Evolutionary conservation across 2,888 invertebrate genomes (phyloP), one percentile per base, ranked within the genome.

Genomic region (Ophraella communa): DNA sequence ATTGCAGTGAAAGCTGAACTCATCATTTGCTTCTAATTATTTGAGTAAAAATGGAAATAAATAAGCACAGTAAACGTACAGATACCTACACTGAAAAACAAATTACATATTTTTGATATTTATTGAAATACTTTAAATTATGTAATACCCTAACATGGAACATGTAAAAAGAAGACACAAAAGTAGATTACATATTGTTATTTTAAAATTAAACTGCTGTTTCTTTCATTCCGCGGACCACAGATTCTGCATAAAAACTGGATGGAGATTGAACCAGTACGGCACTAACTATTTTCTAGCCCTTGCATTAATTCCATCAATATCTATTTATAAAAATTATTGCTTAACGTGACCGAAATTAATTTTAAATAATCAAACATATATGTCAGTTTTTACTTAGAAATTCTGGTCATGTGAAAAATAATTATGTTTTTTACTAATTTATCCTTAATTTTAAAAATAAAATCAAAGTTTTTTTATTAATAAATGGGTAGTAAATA

Each of bases 211-310:
- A 62, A 56, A 55, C 42, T 23, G 55, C 23, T 53, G 45, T 65
- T n/a, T 54, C 51, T 47, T 62, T 55, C 56, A 57, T 58, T 65
- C 65, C 55, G 18, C 51, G n/a, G 62, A 66, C 65, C 65, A 59
- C 62, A 62, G 53, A 17, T 55, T 55, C 30, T 51, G 35, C 51
- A 49, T 66, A 66, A 66, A 66, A 66, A 66, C 51, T 62, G 44
- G 65, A 66, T 59, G 62, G 62, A 57, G 42, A 21, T 45, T 21
- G 11, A 21, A 21, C 20, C 45, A 45, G 45, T n/a, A 20, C 45
- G 45, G 21, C 21, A 10, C n/a, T 45, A 45, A 18, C 39, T 17
- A 39, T 39, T 17, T 39, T 39, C 17, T 30, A 30, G 30, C 30
- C 30, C 30, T 3, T 30, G 8, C 11, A 30, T 30, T 30, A 3